Evolutionary conservation across 2,888 invertebrate species (phyloP), one percentile per base, ranked within the genome.

Genomic region (Quadriops clusia): DNA sequence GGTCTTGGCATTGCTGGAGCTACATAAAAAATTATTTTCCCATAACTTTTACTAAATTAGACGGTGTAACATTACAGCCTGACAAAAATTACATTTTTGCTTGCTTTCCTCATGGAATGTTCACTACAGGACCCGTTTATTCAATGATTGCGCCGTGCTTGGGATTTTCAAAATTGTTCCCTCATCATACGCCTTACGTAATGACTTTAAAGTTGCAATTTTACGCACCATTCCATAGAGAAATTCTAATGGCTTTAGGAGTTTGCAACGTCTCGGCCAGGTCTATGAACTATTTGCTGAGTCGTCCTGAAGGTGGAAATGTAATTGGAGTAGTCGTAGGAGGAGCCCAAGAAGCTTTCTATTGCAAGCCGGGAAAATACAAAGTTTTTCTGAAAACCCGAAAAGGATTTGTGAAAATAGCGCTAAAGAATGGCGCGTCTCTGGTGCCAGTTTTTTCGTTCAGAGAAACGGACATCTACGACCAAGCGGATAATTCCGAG

Each of bases 381-480:
- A 70, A 70, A 41, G 61, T 87, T 4, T 68, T 82, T n/a, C 52
- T 89, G 8, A 82, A 72, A 42, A 72, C 72, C 30, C 68, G 89
- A 38, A 87, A 80, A 50, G 90, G 60, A 5, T 60, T 60, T 36
- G 43, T 59, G 3, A 48, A 42, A 27, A 18, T 58, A 20, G 60
- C 57, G 1, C 32, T 58, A 24, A 45, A 40, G 37, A 52, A 39
- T 55, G 89, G 91, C 7, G 69, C 82, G 0, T 69, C 82, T 0
- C 58, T 94, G 33, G 90, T 94, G 0, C 93, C 94, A 2, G 81
- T 86, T 0, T 77, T 89, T 51, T 80, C 85, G 0, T 94, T 93
- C 57, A 91, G 93, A 0, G 93, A 94, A 60, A 81, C 81, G 1
- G 85, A 90, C 47, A 60, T 89, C 5, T 91, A 77, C 57, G 72